Evolutionary conservation across 1,140 invertebrate species (phyloP), one percentile per base, ranked within the genome.

Genomic region (Ceratina japonica): DNA sequence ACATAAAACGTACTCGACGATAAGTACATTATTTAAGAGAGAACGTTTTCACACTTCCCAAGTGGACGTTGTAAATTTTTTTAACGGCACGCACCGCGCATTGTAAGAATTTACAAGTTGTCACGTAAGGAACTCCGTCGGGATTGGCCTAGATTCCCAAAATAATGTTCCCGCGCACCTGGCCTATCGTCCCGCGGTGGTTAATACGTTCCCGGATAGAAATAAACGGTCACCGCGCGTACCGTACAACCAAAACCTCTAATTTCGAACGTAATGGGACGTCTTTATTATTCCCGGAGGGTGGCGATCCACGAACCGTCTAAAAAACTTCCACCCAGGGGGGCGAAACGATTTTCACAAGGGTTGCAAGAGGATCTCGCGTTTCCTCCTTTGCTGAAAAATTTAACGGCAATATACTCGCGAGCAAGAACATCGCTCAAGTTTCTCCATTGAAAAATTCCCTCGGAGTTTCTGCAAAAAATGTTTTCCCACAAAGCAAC

Each of bases 201-300:
- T 85, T 82, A 79, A 79, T 85, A 73, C 68, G 79, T 84, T 81
- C 65, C 62, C 49, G 79, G 20, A 56, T 54, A 82, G 75, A 86
- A 88, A 88, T 82, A 71, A 69, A 82, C 85, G 88, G 86, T 86
- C n/a, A n/a, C 61, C 54, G 22, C 77, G 72, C 79, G 68, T 79
- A 77, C 56, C 51, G 68, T 65, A 70, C 79, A 81, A 84, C 85
- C 75, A 82, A 91, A 90, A 89, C 88, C 90, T 90, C 82, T 91
- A 92, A 92, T 91, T 91, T 92, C 65, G 85, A 82, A 77, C 84
- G 86, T 91, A 91, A 91, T 90, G 84, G 89, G 66, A 79, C 70
- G 83, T 83, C 83, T 85, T 82, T 83, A 80, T 84, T 75, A 69
- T 83, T 82, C 70, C 58, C 63, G 79, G 70, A 83, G 82, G 76